Evolutionary conservation across 2,888 invertebrate species (phyloP).

Genomic region (Pristionchus arcanus): DNA sequence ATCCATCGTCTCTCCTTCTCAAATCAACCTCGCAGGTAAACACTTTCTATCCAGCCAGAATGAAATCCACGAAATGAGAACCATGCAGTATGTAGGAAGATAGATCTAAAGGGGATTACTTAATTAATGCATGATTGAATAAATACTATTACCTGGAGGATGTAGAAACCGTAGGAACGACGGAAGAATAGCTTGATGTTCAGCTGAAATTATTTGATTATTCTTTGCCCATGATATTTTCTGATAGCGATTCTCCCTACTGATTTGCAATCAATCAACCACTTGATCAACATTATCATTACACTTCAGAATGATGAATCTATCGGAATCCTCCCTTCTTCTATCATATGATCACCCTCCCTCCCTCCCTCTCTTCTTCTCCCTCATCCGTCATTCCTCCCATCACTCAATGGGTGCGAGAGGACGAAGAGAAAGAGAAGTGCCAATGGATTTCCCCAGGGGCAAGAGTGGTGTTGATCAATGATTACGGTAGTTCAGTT

Average conservation of each 20-base stretch:
- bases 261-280: neutral
- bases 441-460: neutral
- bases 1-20: neutral
- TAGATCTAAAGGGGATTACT: constrained; percentile 70
- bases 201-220: constrained; percentile 67
- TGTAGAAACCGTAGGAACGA: constrained; percentile 77
- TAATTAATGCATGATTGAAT: no score
- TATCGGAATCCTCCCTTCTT: neutral
- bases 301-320: neutral
- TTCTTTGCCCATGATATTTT: neutral
- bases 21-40: constrained; percentile 63
- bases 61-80: constrained; percentile 79
- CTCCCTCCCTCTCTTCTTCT: neutral
- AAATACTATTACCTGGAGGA: constrained; percentile 63
- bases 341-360: neutral
- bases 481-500: neutral
- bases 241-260: neutral
- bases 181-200: constrained; percentile 77
- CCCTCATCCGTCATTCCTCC: neutral
- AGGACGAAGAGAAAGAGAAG: neutral
- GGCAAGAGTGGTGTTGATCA: constrained; percentile 8
- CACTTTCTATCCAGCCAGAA: constrained; percentile 78
- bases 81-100: constrained; percentile 79
- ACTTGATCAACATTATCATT: constrained; percentile 31
- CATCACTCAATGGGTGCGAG: constrained; percentile 23